A percentile compares a stretch with the other conserved stretches of the same genome.
Conservation (phyloP, 2,888 invertebrate genomes). For the Drosophila limbata region DNA sequence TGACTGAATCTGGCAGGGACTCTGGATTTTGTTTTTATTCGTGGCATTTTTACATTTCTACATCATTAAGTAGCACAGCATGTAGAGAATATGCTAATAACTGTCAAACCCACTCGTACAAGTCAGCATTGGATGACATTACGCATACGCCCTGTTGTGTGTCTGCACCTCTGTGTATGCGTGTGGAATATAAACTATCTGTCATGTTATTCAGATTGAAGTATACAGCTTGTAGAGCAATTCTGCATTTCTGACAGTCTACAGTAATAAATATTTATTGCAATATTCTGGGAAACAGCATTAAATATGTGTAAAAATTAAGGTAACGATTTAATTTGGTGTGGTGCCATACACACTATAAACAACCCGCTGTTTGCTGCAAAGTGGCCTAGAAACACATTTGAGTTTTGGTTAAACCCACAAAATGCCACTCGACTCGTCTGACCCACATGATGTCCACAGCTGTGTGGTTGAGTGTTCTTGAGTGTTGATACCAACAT, state of each 20-base stretch:
- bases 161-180: conserved; percentile 5
- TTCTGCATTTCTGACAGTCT: not conserved
- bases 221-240: not conserved
- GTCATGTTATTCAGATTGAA: conserved; percentile 2
- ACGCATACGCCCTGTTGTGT: conserved; percentile 44
- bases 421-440: conserved; percentile 4
- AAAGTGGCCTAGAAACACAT: conserved; percentile 10
- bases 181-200: conserved; percentile 43
- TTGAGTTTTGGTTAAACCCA: conserved; percentile 5
- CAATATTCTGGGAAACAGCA: not conserved
- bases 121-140: conserved; percentile 21
- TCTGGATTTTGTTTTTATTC: conserved; percentile 35
- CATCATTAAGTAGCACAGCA: conserved; percentile 72
- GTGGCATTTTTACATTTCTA: conserved; percentile 56
- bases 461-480: conserved; percentile 6
- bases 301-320: conserved; percentile 3
- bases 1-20: conserved; percentile 50
- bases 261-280: conserved; percentile 1
- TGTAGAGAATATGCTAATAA: conserved; percentile 69
- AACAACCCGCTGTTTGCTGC: not conserved
- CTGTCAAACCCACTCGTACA: conserved; percentile 19
- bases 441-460: conserved; percentile 12
- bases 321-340: not conserved
- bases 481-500: conserved; percentile 17
- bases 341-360: not conserved